Base-by-base conservation (phyloP, 2,888 invertebrate species). In the Lasioglossum marginatum region DNA sequence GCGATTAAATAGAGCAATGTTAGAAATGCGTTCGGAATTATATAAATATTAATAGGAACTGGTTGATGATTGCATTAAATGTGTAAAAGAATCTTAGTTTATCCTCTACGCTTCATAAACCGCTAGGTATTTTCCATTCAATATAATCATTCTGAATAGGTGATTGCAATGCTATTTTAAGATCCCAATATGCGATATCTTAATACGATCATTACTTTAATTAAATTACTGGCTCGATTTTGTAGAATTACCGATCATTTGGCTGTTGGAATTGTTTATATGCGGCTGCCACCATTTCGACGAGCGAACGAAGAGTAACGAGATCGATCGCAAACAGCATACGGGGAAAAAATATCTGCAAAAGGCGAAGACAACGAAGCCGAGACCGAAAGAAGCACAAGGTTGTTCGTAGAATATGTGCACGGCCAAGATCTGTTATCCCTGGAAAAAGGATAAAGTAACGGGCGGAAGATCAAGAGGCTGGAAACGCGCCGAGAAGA, bases 351-450 rank as follows among this genome's bases (percentile, higher is more conserved):
- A 57, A 45, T n/a, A 68, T 16, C 27, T 57, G 57, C 23, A 19
- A 4, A 43, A 19, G 45, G 16, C 19, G 37, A 74, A 75, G 83
- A 82, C 57, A 52, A 83, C 66, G 82, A 48, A 60, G 70, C n/a
- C 74, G 75, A 52, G 57, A 19, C 40, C 31, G 77, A 66, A 74
- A 43, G 37, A 77, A 31, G 57, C 31, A 43, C 83, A 70, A 74
- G 48, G 83, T 72, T 77, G 60, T 83, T 83, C 83, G 77, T 43
- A 16, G 82, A 83, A 83, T 73, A 82, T 73, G 82, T 48, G 72
- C 82, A 63, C 74, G 70, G n/a, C 12, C 63, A 57, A 82, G 74
- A 82, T 83, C 83, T 83, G 82, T 82, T 82, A 83, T 83, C 83
- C 83, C 77, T 82, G 77, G 82, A 77, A 82, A 77, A 74, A 77